Conservation (phyloP, 2,888 invertebrate species). For the Leptinotarsa rubiginosa region DNA sequence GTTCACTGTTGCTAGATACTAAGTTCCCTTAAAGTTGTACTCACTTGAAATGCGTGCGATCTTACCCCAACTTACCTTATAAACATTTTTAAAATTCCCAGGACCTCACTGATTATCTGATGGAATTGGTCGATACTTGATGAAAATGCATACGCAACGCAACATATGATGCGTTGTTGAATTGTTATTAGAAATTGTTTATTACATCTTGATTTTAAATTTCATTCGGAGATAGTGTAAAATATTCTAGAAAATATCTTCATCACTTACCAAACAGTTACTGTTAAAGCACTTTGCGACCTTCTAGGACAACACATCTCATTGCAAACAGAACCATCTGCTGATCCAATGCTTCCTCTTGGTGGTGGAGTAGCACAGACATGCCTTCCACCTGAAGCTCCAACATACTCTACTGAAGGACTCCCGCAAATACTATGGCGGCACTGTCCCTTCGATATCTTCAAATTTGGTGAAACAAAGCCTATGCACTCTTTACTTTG, state of each 20-base stretch:
- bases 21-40: no score
- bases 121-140: no score
- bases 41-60: no score
- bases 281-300: conserved; percentile 58
- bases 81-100: no score
- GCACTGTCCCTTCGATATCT: conserved; percentile 54
- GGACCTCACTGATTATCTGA: no score
- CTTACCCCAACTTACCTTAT: no score
- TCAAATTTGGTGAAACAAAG: conserved; percentile 59
- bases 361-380: conserved; percentile 65
- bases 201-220: not conserved
- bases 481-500: conserved; percentile 53
- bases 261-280: conserved; percentile 67
- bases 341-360: conserved; percentile 59
- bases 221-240: not conserved
- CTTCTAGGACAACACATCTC: conserved; percentile 61
- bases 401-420: conserved; percentile 72
- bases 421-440: conserved; percentile 68
- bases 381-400: conserved; percentile 73
- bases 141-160: no score
- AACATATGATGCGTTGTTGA: no score
- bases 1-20: no score
- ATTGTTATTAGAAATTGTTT: no score
- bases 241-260: not conserved
- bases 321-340: conserved; percentile 56